These are phyloP conservation scores for Cremastinae sp. DNA, from an alignment of 2,888 invertebrate genomes.

Conservation along the genomic window DNA sequence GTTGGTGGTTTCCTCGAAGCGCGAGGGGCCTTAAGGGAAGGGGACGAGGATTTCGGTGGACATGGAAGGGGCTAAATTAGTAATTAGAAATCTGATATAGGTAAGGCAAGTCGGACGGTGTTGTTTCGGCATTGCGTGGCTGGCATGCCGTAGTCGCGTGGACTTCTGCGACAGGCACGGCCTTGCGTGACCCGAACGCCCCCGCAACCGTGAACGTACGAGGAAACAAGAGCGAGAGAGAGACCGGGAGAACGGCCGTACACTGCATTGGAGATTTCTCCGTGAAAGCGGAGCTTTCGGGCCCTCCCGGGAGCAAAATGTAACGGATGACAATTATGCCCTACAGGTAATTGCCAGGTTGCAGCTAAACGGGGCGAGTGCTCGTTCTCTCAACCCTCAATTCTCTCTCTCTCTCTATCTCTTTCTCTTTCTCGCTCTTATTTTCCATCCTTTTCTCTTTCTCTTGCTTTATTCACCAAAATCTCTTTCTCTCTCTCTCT, in stretches of 20 bases:
- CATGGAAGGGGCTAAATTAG: constrained; percentile 74
- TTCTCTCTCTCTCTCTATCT: constrained; percentile 31
- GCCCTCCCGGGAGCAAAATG: constrained; percentile 68
- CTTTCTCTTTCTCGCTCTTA: constrained; percentile 4
- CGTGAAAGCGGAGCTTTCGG: constrained; percentile 36
- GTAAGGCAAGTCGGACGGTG: constrained; percentile 73
- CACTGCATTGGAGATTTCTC: constrained; percentile 42
- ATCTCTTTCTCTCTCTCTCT: constrained; percentile 51
- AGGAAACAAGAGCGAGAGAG: constrained; percentile 49
- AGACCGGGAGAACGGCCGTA: constrained; percentile 36
- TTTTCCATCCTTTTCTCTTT: constrained; percentile 23
- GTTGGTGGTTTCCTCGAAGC: not conserved
- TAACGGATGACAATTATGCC: constrained; percentile 80
- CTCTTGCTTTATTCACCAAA: constrained; percentile 51
- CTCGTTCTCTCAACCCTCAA: constrained; percentile 63
- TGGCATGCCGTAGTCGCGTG: constrained; percentile 75
- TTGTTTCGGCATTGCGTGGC: constrained; percentile 79
- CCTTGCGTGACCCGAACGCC: constrained; percentile 78
- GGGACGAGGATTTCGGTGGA: constrained; percentile 11
- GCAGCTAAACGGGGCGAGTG: constrained; percentile 76
- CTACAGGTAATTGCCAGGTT: constrained; percentile 78
- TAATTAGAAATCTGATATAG: constrained; percentile 80
- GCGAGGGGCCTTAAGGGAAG: constrained; percentile 24
- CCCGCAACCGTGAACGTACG: constrained; percentile 62
- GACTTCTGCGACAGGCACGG: constrained; percentile 79